These are phyloP conservation scores for Prunella fulvescens DNA, from an alignment of 2,113 vertebrate genomes.

Conservation along the genomic window DNA sequence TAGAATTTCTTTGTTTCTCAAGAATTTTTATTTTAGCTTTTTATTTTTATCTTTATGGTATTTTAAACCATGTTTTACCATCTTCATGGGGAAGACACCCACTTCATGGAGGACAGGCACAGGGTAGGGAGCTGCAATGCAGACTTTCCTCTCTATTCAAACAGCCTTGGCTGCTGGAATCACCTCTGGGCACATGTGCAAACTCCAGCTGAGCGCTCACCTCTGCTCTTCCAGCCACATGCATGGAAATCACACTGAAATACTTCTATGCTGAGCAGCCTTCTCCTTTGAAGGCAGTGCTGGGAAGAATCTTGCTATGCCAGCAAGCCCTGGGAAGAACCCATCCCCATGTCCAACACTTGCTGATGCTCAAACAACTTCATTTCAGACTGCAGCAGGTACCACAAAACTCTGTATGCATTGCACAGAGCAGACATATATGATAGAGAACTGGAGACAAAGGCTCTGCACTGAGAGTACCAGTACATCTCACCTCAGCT, in stretches of 20 bases:
- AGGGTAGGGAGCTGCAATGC: not conserved
- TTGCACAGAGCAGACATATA: not conserved
- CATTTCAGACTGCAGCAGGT: not conserved
- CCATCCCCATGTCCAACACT: not conserved
- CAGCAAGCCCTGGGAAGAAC: not conserved
- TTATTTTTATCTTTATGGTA: not conserved
- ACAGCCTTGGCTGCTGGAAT: not conserved
- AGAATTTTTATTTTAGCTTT: not conserved
- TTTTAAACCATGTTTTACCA: not conserved
- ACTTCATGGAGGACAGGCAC: not conserved
- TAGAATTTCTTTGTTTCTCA: not conserved
- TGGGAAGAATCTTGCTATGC: not conserved
- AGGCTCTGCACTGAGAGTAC: not conserved
- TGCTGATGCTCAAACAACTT: not conserved
- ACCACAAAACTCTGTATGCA: accelerated
- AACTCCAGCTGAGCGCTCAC: not conserved
- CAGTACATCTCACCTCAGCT: not conserved
- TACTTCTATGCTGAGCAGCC: not conserved
- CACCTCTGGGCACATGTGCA: not conserved
- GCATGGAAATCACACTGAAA: not conserved
- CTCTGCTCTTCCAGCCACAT: not conserved
- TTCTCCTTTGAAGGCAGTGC: not conserved
- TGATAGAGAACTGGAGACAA: not conserved
- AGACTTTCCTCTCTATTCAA: not conserved
- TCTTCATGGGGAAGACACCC: not conserved